phyloP scores from a whole-genome alignment of 1,140 invertebrate species.

The Megalonaias nervosa region DNA sequence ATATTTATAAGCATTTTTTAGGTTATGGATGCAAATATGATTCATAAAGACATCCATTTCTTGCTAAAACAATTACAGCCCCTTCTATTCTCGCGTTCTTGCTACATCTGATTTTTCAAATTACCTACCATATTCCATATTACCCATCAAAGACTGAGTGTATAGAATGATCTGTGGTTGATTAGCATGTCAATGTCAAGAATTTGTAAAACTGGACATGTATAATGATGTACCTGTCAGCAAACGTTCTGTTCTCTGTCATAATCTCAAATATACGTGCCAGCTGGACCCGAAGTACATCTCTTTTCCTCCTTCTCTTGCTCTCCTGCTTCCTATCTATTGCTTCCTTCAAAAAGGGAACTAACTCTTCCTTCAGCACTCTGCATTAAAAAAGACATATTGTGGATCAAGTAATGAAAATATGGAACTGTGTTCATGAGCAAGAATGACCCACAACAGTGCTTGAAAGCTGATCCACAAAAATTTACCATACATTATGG shows the following conservation, averaged over 20 bases:
- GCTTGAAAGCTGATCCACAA: too few species aligned
- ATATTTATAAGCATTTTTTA: too few species aligned
- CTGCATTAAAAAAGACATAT: conserved; percentile 73
- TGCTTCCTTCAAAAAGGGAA: conserved; percentile 92
- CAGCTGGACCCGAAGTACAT: conserved; percentile 92
- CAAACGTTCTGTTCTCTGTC: conserved; percentile 93
- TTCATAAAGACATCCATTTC: too few species aligned
- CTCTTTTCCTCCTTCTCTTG: conserved; percentile 84
- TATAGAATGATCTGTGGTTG: too few species aligned
- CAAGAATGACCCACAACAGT: background rate
- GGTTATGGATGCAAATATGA: too few species aligned
- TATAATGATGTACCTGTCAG: conserved; percentile 79
- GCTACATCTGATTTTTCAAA: too few species aligned
- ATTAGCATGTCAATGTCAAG: too few species aligned
- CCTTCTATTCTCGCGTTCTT: too few species aligned
- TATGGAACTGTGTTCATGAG: background rate
- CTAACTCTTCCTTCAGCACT: conserved; percentile 96
- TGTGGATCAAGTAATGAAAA: background rate
- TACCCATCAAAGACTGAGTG: too few species aligned
- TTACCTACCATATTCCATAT: too few species aligned
- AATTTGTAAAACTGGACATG: too few species aligned
- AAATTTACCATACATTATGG: background rate
- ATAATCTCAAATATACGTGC: conserved; percentile 93
- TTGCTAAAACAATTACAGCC: too few species aligned
- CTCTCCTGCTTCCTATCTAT: conserved; percentile 99